Percentiles rank a stretch among this genome's conserved stretches.
These are phyloP conservation scores for Drosophila nebulosa DNA, from an alignment of 1,140 invertebrate species.

Conservation along the genomic window DNA sequence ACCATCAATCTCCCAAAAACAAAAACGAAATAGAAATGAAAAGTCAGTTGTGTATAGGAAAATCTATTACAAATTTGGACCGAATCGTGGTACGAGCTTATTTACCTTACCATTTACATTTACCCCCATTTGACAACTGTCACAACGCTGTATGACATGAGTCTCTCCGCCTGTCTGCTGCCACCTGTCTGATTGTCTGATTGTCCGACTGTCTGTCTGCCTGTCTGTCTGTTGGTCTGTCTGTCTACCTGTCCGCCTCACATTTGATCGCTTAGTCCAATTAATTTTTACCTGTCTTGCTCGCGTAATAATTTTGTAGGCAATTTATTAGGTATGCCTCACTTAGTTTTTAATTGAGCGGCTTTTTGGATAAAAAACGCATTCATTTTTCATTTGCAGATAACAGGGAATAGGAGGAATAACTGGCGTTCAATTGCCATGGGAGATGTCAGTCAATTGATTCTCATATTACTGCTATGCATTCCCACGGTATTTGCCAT, in stretches of 20 bases:
- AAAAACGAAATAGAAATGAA: neutral
- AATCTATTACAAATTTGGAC: conserved; percentile 43
- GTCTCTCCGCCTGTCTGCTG: conserved; percentile 18
- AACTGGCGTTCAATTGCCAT: conserved; percentile 10
- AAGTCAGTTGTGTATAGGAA: conserved; percentile 52
- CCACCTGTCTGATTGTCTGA: neutral
- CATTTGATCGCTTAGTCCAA: conserved; percentile 28
- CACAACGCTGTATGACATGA: conserved; percentile 76
- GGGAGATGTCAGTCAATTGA: neutral
- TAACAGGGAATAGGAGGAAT: conserved; percentile 38
- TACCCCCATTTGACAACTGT: conserved; percentile 76
- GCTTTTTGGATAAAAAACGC: conserved; percentile 67
- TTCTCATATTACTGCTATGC: conserved; percentile 30
- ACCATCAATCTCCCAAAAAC: conserved; percentile 63
- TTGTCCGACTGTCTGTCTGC: neutral
- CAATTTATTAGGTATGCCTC: conserved; percentile 65
- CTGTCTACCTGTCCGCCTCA: conserved; percentile 11
- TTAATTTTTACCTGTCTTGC: conserved; percentile 42
- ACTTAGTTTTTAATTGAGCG: conserved; percentile 75
- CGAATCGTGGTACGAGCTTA: conserved; percentile 40
- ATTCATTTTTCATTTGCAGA: conserved; percentile 70
- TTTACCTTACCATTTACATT: conserved; percentile 42
- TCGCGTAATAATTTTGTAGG: conserved; percentile 75
- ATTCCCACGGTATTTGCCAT: conserved; percentile 39
- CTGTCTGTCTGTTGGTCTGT: conserved; percentile 9